phyloP scores from a whole-genome alignment of 2,797 vertebrate genomes.

The Echiichthys vipera region DNA sequence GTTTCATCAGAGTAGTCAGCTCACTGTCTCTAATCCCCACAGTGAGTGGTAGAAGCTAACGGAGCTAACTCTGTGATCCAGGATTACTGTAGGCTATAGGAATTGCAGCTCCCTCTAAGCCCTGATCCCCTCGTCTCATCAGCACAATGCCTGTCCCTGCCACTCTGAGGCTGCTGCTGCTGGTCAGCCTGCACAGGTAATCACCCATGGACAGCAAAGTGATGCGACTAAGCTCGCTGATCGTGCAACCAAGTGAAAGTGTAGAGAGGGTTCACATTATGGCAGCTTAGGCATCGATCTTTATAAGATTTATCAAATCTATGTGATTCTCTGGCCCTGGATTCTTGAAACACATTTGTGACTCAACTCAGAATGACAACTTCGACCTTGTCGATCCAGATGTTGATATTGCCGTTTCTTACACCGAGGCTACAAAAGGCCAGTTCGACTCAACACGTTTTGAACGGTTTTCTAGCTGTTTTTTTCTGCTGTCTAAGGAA shows the following conservation, averaged over 20 bases:
- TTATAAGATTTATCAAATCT: not conserved
- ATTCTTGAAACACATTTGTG: no score
- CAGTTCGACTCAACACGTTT: no score
- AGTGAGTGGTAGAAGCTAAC: slow-evolving; percentile 74
- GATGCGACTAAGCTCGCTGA: slow-evolving; percentile 43
- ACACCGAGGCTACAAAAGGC: no score
- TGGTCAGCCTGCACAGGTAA: slow-evolving; percentile 59
- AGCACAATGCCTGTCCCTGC: slow-evolving; percentile 32
- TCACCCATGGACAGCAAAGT: slow-evolving; percentile 43
- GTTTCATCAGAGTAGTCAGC: slow-evolving; percentile 73
- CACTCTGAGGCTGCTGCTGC: slow-evolving; percentile 40
- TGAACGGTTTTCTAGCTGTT: no score
- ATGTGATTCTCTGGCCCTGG: no score
- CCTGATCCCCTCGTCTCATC: slow-evolving; percentile 56
- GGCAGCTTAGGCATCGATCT: not conserved
- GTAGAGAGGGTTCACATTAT: slow-evolving; percentile 8
- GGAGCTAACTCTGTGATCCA: slow-evolving; percentile 77
- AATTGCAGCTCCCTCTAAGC: slow-evolving; percentile 61
- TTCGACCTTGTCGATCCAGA: no score
- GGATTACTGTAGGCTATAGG: slow-evolving; percentile 73
- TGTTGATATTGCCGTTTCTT: no score
- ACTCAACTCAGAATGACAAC: no score
- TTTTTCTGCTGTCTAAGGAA: no score
- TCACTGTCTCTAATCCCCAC: slow-evolving; percentile 76
- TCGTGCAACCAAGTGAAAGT: slow-evolving; percentile 31